Base-by-base conservation (phyloP, 2,888 invertebrate genomes). In the Priocnemis perturbator region DNA sequence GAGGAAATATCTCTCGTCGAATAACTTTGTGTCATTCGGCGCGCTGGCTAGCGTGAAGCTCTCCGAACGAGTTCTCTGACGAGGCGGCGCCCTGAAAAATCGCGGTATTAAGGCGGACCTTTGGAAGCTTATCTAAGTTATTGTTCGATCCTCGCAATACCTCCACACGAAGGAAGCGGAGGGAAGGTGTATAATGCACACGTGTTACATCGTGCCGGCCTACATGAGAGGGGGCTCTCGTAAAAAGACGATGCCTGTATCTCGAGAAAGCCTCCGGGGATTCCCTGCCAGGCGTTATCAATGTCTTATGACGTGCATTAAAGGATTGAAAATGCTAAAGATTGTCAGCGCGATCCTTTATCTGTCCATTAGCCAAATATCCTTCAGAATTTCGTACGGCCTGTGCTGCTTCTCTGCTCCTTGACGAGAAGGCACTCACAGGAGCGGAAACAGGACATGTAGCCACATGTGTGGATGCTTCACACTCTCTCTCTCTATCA, bases 311-410 rank as follows among this genome's bases (percentile, higher is more conserved):
- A 83, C 80, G 71, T 81, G 78, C 82, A 83, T 83, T 82, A 83
- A 83, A 84, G 79, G 77, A 82, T 83, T 76, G 77, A 79, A 85
- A 85, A 83, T 81, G 79, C 79, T 79, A 73, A 83, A 83, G 84
- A 83, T 83, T 82, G 82, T 79, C 82, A 80, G 82, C 74, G 73
- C 74, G 79, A 69, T 72, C 77, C 80, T 82, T 82, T 85, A 83
- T 83, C 81, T 73, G 79, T 84, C 85, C 85, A 85, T 86, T 85
- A 86, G 83, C 81, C 75, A 81, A 86, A 86, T 81, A 81, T 78
- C 79, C 63, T 14, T 67, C 67, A 70, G 67, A 81, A 84, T 81
- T 83, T 85, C 71, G 70, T 73, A 63, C 66, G 71, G 47, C 64
- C 37, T 76, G 70, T 70, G 17, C n/a, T 2, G 19, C 50, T 50